Percentiles rank a stretch among this genome's conserved stretches.
These are phyloP conservation scores for Litocranius walleri DNA, from an alignment of 2,113 vertebrate species.

Conservation along the genomic window DNA sequence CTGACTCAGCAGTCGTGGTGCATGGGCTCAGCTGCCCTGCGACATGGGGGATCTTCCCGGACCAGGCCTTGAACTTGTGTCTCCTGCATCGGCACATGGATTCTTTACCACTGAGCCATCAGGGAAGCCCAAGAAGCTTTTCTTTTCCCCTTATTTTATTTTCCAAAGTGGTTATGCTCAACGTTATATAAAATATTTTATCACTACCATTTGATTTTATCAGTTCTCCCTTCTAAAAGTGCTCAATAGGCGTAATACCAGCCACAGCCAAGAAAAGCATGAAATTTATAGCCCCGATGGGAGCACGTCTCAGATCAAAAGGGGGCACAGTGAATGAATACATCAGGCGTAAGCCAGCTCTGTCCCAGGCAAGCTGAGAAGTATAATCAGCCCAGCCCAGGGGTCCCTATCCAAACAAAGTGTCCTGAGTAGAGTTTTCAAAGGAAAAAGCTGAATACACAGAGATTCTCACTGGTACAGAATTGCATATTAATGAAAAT, in stretches of 20 bases:
- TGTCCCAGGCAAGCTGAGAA: background rate
- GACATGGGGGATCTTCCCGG: background rate
- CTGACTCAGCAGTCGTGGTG: background rate
- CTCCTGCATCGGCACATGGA: background rate
- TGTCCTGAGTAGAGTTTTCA: background rate
- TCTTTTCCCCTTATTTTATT: background rate
- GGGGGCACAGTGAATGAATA: background rate
- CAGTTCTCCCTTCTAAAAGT: background rate
- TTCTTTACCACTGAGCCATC: background rate
- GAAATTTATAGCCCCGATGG: background rate
- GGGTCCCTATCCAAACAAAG: background rate
- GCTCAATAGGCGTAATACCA: background rate
- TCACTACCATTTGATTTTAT: background rate
- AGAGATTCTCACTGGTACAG: background rate
- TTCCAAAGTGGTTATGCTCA: background rate
- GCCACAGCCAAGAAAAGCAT: background rate
- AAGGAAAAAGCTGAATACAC: background rate
- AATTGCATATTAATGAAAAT: background rate
- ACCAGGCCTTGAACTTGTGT: background rate
- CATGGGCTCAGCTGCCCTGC: background rate
- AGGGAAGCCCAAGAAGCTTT: background rate
- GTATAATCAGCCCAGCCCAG: background rate
- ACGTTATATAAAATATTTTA: background rate
- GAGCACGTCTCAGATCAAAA: background rate
- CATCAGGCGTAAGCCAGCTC: background rate